Percentiles rank a stretch among this genome's conserved stretches.
Conservation (phyloP, 2,888 invertebrate species). For the Drosophila neotestacea region DNA sequence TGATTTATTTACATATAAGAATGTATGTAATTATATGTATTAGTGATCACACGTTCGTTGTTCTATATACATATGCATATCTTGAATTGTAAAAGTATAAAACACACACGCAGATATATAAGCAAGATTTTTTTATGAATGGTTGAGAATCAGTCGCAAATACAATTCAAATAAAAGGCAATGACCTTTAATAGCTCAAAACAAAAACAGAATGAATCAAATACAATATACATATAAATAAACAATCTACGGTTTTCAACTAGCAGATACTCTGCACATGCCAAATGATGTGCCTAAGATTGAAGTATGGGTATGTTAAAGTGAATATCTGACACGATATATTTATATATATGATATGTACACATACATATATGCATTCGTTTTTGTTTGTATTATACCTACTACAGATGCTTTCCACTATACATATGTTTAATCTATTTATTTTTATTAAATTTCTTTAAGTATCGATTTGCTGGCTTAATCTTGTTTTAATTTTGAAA, state of each 20-base stretch:
- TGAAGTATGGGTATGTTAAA: neutral
- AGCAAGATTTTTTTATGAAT: constrained; percentile 23
- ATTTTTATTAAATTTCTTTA: too few species aligned
- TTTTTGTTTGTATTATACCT: too few species aligned
- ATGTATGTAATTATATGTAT: too few species aligned
- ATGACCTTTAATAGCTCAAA: constrained; percentile 36
- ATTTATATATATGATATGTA: too few species aligned
- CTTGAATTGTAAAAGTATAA: constrained; percentile 9
- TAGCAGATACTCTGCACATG: constrained; percentile 9
- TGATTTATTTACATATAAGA: too few species aligned
- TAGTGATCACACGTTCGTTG: neutral
- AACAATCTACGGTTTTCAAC: constrained; percentile 14
- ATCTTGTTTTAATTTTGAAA: too few species aligned
- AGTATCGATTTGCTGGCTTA: too few species aligned
- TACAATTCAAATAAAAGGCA: constrained; percentile 34
- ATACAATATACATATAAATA: constrained; percentile 13
- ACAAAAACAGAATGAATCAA: constrained; percentile 20
- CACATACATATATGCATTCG: too few species aligned
- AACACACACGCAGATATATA: neutral
- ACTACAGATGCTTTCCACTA: too few species aligned
- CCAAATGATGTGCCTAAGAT: neutral
- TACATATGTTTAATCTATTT: too few species aligned
- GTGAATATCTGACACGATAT: too few species aligned
- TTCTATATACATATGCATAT: neutral
- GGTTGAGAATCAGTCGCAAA: constrained; percentile 28